Conservation (phyloP, 2,888 invertebrate genomes). For the Oligia latruncula region DNA sequence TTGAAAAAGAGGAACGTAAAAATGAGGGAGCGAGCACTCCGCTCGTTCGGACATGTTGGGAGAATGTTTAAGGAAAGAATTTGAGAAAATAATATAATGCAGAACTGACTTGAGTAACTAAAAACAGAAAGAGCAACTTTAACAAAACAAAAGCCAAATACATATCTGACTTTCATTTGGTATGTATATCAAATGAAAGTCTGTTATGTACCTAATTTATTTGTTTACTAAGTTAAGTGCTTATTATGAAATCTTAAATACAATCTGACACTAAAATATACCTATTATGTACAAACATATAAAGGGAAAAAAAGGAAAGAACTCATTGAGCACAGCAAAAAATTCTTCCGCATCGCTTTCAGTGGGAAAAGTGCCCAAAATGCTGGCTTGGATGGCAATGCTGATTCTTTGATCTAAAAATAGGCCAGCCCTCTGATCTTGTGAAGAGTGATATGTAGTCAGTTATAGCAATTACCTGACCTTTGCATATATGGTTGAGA, state of each 20-base stretch:
- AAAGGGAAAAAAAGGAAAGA: neutral
- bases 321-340: neutral
- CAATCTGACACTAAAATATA: neutral
- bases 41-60: constrained; percentile 39
- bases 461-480: too few species aligned
- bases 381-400: neutral
- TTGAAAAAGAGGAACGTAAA: constrained; percentile 64
- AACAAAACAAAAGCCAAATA: neutral
- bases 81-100: constrained; percentile 20
- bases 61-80: constrained; percentile 36
- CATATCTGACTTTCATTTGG: neutral
- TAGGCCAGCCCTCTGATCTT: neutral
- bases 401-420: neutral
- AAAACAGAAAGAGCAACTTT: neutral
- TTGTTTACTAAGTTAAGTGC: neutral
- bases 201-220: neutral
- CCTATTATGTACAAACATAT: neutral
- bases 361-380: neutral
- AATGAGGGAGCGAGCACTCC: constrained; percentile 44
- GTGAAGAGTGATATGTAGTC: neutral
- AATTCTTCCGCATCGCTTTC: neutral
- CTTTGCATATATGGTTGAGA: too few species aligned
- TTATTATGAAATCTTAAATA: neutral
- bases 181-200: neutral
- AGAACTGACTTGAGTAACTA: neutral